A percentile compares a stretch with the other conserved stretches of the same genome.
These are phyloP conservation scores for Synergus laeviventris DNA, from an alignment of 2,888 invertebrate genomes.

Conservation along the genomic window DNA sequence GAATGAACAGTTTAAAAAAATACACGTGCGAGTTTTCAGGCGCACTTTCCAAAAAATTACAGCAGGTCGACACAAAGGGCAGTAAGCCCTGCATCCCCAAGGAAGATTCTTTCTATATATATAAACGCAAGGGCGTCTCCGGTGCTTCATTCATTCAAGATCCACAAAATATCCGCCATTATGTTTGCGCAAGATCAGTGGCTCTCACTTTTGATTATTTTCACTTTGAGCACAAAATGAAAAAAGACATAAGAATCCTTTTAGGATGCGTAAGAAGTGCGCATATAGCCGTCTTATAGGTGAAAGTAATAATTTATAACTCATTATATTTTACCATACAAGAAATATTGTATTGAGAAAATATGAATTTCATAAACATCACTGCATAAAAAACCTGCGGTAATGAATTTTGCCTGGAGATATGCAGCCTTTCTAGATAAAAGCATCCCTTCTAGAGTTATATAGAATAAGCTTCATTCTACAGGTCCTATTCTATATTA, in stretches of 20 bases:
- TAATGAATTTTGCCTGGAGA: neutral
- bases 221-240: neutral
- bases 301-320: no score
- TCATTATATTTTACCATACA: no score
- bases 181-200: conserved; percentile 49
- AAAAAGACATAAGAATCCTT: no score
- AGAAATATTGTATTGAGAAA: no score
- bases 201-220: conserved; percentile 44
- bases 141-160: conserved; percentile 65
- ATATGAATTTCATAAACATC: no score
- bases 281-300: no score
- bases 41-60: conserved; percentile 65
- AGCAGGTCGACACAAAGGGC: conserved; percentile 65
- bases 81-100: conserved; percentile 59
- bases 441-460: neutral
- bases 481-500: neutral
- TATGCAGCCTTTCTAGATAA: neutral
- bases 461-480: neutral
- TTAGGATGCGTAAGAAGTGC: no score
- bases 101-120: conserved; percentile 71
- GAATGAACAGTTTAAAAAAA: neutral
- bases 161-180: conserved; percentile 63
- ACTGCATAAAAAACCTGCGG: no score
- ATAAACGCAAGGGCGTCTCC: conserved; percentile 60
- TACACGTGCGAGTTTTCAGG: conserved; percentile 42